Evolutionary conservation across 2,797 vertebrate species (phyloP), one percentile per base, ranked within the genome.

Genomic region (Lindbergichthys nudifrons): DNA sequence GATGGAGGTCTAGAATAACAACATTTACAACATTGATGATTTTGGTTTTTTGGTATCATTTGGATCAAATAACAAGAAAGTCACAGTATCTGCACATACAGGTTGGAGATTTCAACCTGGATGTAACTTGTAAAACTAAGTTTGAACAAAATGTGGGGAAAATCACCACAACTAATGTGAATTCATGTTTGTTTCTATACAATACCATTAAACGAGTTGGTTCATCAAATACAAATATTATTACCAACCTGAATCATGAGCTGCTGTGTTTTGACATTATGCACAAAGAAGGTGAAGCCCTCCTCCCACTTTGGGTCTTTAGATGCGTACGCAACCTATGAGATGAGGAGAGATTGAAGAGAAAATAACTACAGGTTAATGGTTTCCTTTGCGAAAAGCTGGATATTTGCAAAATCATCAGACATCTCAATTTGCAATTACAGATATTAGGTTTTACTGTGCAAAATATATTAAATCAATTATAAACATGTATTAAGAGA

Each of bases 231-330:
- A 36, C 26, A 26, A n/a, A 12, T 14, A 63, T 39, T 7, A 53
- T 18, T 5, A 67, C 85, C 23, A 23, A 99, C 97, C 97, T 98
- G 93, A 59, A 98, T 10, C 0, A 73, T 84, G 13, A 99, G 96
- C 30, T 94, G 92, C 87, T 99, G 96, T 3, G 90, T 92, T 41
- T 91, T 83, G 72, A 97, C 84, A 10, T 73, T 91, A 67, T 94
- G 93, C 41, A 99, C 95, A 59, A 99, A 98, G 92, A 99, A 99
- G 42, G 96, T 96, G 90, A 99, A 99, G 52, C 93, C 96, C 75
- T 99, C 94, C 88, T 96, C 96, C 96, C 96, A 99, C 0, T 84
- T 92, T 0, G 98, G 98, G 92, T 98, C 96, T 93, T 95, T 97
- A 65, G 91, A 94, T 65, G 91, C 88, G 71, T 86, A 96, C 21